phyloP scores from a whole-genome alignment of 2,113 vertebrate genomes.

The Nettapus auritus region DNA sequence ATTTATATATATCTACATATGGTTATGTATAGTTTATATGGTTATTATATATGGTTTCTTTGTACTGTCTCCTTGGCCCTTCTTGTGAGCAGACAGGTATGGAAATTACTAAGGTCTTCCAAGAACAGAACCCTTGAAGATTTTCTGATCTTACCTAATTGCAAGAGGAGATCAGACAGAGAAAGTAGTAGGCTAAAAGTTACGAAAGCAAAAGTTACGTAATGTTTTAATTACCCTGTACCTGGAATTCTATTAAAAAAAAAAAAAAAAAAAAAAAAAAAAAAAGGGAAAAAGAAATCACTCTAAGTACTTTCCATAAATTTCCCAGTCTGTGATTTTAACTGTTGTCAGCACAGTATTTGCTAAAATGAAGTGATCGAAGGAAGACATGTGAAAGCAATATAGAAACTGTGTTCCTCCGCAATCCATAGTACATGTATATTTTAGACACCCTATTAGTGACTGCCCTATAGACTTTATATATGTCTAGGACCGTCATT shows the following conservation, averaged over 20 bases:
- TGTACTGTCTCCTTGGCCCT: not conserved
- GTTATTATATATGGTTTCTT: not conserved
- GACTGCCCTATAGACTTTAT: not conserved
- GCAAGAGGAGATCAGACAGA: not conserved
- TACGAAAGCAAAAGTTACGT: not conserved
- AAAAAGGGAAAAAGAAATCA: not conserved
- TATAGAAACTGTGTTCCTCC: not conserved
- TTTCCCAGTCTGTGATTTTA: not conserved
- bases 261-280: too few species aligned
- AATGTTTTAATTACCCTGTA: not conserved
- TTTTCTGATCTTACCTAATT: not conserved
- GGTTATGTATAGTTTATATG: not conserved
- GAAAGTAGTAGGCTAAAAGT: not conserved
- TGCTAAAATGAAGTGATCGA: not conserved
- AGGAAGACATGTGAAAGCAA: not conserved
- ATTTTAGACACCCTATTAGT: not conserved
- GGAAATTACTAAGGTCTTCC: not conserved
- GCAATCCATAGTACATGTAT: not conserved
- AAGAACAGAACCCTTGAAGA: not conserved
- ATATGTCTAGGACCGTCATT: not conserved
- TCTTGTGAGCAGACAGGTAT: not conserved
- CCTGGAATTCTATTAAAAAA: not conserved
- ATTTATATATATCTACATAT: fast-evolving
- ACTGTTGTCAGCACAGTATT: not conserved
- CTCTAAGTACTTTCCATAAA: not conserved